These are phyloP conservation scores for Paraplagusia blochii DNA, from an alignment of 2,113 vertebrate species.

Conservation along the genomic window DNA sequence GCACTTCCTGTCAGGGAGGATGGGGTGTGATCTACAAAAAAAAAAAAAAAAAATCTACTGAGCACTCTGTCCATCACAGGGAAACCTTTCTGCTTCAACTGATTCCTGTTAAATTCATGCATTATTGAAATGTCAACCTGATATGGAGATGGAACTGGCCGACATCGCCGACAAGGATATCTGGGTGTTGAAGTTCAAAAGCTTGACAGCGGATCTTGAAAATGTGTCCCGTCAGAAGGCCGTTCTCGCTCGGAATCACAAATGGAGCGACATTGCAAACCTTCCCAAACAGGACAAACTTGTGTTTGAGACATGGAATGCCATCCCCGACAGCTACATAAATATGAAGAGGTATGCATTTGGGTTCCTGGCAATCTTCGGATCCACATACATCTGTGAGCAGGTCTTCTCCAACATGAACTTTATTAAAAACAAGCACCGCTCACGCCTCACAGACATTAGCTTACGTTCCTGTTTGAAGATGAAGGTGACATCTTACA, in stretches of 20 bases:
- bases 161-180: too few species aligned
- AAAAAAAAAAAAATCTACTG: conserved; percentile 13
- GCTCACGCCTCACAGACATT: too few species aligned
- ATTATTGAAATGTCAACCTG: too few species aligned
- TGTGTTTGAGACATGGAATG: too few species aligned
- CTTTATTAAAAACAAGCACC: background rate
- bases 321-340: too few species aligned
- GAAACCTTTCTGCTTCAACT: conserved; percentile 58
- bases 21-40: background rate
- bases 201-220: conserved; percentile 35
- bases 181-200: too few species aligned
- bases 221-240: conserved; percentile 46
- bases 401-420: conserved; percentile 13
- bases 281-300: background rate
- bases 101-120: conserved; percentile 52
- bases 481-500: background rate
- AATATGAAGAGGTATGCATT: too few species aligned
- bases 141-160: too few species aligned
- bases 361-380: too few species aligned
- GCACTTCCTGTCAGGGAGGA: conserved; percentile 31
- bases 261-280: conserved; percentile 29
- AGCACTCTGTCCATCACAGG: conserved; percentile 51
- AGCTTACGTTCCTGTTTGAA: background rate
- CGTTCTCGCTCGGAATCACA: conserved; percentile 11
- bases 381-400: background rate